phyloP scores from a whole-genome alignment of 2,113 vertebrate genomes.

The Cebidichthys violaceus region DNA sequence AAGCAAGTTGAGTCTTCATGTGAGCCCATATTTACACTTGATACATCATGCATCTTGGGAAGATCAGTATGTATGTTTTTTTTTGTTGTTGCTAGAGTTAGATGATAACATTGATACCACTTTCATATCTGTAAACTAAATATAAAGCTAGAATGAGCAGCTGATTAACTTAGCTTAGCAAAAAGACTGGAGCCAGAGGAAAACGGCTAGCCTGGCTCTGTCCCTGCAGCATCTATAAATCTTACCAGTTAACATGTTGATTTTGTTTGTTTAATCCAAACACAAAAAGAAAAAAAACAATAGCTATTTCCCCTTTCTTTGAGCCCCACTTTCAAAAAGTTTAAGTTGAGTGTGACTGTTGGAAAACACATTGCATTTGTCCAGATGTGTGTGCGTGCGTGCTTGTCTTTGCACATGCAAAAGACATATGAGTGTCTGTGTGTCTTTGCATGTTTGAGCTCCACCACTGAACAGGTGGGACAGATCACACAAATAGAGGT shows the following conservation, averaged over 20 bases:
- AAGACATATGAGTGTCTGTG: not conserved
- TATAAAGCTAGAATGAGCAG: not conserved
- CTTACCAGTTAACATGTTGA: not conserved
- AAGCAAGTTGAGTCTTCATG: not conserved
- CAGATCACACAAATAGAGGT: slow-evolving; percentile 47
- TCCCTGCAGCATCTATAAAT: not conserved
- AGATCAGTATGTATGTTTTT: not conserved
- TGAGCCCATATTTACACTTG: not conserved
- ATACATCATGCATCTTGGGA: not conserved
- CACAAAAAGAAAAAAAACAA: not conserved
- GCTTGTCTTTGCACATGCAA: slow-evolving; percentile 30
- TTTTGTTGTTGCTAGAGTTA: not conserved
- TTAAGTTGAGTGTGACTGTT: not conserved
- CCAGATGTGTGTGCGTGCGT: not conserved
- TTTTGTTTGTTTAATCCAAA: not conserved
- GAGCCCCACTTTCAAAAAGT: too few species aligned
- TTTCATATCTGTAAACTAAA: not conserved
- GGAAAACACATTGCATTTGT: too few species aligned
- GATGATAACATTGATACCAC: not conserved
- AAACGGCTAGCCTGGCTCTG: not conserved
- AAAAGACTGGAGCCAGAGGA: not conserved
- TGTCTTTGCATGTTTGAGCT: slow-evolving; percentile 48
- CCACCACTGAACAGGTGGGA: slow-evolving; percentile 63
- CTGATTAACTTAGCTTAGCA: not conserved
- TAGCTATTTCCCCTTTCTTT: not conserved